Base-by-base conservation (phyloP, 2,797 vertebrate genomes). In the Acropternis orthonyx region DNA sequence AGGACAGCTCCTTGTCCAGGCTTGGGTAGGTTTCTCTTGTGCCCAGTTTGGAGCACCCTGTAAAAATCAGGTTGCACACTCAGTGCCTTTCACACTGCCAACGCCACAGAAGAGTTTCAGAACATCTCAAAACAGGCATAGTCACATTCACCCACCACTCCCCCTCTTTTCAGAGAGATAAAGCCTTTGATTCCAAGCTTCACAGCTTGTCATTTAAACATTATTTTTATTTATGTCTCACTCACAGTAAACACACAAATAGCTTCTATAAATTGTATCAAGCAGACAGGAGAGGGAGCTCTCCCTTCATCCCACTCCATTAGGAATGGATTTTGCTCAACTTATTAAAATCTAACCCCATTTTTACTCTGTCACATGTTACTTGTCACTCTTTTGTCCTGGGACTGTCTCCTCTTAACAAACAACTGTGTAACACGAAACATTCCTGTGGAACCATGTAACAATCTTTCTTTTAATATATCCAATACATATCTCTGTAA, bases 231-330 rank as follows among this genome's bases (percentile, higher is more conserved):
- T 88, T 94, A 89, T 68, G 66, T 30, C 74, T 89, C 79, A 12
- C 61, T n/a, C 58, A 36, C 85, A 89, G 66, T 62, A 72, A 93
- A 95, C 83, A 87, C 18, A 51, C 37, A 84, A 89, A 91, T 36
- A 82, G 58, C 69, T 76, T 37, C 89, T 49, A 75, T 43, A 73
- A 95, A 94, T 98, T 96, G 85, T 96, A 68, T 48, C 77, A 96
- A 92, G 15, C 85, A 91, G 92, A 97, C 98, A 98, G 98, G 93
- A 98, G 98, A 97, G 97, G 98, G 98, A 97, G 98, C 98, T 98
- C 88, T 97, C 76, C 73, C 92, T 97, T 97, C 95, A 93, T 96
- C 82, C 76, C 94, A 86, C 37, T 66, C 36, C 28, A 48, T 39
- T 72, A 73, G 30, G 27, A 94, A 68, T 30, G 52, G 82, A 48